A percentile compares a stretch with the other conserved stretches of the same genome.
Evolutionary conservation across 2,113 vertebrate genomes (phyloP).

Genomic region (Cochlearius cochlearius): DNA sequence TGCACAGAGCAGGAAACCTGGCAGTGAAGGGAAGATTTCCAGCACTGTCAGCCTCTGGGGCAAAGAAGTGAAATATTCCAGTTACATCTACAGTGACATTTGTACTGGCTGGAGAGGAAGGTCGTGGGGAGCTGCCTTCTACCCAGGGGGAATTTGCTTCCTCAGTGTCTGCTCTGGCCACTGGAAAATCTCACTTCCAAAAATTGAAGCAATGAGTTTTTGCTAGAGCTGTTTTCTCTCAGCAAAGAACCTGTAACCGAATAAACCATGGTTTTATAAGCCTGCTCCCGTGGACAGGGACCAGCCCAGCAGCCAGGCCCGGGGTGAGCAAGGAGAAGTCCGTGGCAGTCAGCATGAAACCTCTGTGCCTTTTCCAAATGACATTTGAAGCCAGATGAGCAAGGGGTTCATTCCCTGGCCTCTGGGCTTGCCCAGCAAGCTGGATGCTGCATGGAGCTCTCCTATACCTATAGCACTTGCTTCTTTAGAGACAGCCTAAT

Average conservation of each 20-base stretch:
- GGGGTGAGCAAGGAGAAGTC: background rate
- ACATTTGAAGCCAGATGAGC: background rate
- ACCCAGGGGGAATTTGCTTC: background rate
- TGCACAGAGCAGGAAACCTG: background rate
- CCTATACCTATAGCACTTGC: background rate
- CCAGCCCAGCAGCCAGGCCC: background rate
- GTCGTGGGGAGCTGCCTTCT: background rate
- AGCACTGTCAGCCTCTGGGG: fast-evolving
- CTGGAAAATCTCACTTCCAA: background rate
- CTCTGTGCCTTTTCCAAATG: background rate
- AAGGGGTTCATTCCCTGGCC: background rate
- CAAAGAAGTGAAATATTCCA: background rate
- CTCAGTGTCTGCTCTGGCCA: background rate
- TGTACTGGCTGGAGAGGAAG: background rate
- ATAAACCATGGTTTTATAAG: background rate
- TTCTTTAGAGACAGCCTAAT: background rate
- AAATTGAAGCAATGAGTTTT: background rate
- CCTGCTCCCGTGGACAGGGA: background rate
- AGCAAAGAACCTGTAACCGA: background rate
- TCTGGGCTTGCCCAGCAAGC: background rate
- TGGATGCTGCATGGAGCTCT: background rate
- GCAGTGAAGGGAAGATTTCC: background rate
- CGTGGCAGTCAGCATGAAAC: background rate
- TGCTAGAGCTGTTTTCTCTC: background rate
- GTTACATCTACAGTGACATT: background rate